Conservation (phyloP, 2,888 invertebrate genomes). For the Philopedon plagiatum region DNA sequence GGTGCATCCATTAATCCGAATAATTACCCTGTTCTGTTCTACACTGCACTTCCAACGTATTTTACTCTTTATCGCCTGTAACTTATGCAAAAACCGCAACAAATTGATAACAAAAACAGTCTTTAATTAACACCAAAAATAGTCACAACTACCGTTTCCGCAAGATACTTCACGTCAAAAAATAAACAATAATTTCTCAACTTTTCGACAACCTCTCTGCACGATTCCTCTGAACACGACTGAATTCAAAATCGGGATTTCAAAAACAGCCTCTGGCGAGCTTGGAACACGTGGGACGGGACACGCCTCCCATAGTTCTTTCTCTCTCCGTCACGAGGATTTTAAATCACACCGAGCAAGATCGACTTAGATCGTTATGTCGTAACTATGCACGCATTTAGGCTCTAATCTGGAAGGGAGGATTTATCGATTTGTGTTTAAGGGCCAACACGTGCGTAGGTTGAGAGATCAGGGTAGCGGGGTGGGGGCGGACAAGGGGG, state of each 20-base stretch:
- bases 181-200: conserved; percentile 7
- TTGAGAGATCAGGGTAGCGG: background rate
- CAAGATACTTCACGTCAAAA: conserved; percentile 7
- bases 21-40: too few species aligned
- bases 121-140: background rate
- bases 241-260: conserved; percentile 18
- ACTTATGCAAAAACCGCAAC: conserved; percentile 3
- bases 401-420: conserved; percentile 2
- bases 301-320: background rate
- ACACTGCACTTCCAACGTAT: background rate
- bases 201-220: background rate
- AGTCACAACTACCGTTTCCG: background rate
- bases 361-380: background rate
- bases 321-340: background rate
- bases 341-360: background rate
- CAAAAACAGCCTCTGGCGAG: conserved; percentile 33
- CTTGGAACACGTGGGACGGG: conserved; percentile 33
- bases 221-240: conserved; percentile 8
- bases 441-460: conserved; percentile 15
- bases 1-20: too few species aligned
- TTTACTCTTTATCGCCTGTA: background rate
- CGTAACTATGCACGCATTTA: background rate
- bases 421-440: conserved; percentile 19
- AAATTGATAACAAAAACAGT: conserved; percentile 7
- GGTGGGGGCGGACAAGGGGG: background rate